Evolutionary conservation across 2,797 vertebrate genomes (phyloP), one percentile per base, ranked within the genome.

Genomic region (Scarus forsteni): DNA sequence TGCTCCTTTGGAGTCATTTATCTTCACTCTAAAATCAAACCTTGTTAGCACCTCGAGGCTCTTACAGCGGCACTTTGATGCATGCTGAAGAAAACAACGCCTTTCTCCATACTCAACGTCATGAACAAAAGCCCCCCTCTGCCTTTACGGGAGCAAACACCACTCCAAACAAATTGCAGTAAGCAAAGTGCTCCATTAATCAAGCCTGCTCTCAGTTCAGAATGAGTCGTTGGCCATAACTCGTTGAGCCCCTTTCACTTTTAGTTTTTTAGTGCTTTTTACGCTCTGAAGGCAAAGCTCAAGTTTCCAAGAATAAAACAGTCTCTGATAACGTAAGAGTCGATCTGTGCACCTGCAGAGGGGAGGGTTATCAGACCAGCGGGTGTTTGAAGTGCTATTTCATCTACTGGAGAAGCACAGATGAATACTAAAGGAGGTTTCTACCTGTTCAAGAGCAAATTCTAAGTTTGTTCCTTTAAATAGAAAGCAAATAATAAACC

Each of bases 131-230:
- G 72, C 57, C 55, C 18, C 44, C 38, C 42, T 79, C 71, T 46
- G 69, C 80, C 70, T 66, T 70, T 66, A 66, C 3, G 34, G 52
- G 79, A 67, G 76, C 72, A 83, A 86, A 86, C 83, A 65, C 58
- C 83, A 70, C 85, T 90, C 77, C 64, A 71, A 73, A 90, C 72
- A 82, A 79, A 87, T 79, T 82, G 89, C 79, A 61, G 83, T 73
- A 81, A 73, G 81, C 80, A 88, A 80, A 91, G 79, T 89, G 86
- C 76, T 77, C 19, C 75, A 84, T 90, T 84, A 90, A 89, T 91
- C 83, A 85, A 18, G 43, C 5, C 45, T 3, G 60, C 76, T 59
- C 36, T 73, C 59, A 60, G 75, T 69, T 84, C 60, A 59, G 55
- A 78, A 76, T 60, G 34, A 80, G 72, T 46, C 63, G 67, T 72